phyloP scores from a whole-genome alignment of 2,888 invertebrate genomes.

The Brenthis ino region DNA sequence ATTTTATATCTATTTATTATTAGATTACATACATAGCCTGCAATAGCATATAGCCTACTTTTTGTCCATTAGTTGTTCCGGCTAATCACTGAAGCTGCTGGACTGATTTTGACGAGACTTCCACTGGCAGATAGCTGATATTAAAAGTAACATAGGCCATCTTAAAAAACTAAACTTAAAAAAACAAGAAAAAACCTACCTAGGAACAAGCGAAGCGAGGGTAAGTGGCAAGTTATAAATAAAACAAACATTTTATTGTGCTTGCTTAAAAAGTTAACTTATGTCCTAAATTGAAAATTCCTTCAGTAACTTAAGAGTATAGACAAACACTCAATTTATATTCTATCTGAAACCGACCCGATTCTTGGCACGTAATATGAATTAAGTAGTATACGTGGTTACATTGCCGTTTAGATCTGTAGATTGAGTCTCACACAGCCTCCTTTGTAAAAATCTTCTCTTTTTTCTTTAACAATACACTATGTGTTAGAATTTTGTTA shows the following conservation, averaged over 20 bases:
- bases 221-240: too few species aligned
- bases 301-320: constrained; percentile 3
- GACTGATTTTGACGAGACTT: too few species aligned
- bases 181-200: too few species aligned
- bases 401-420: constrained; percentile 48
- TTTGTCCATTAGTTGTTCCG: too few species aligned
- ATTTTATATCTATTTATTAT: too few species aligned
- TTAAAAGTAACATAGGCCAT: too few species aligned
- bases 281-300: constrained; percentile 7
- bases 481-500: neutral
- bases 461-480: neutral
- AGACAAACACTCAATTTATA: constrained; percentile 13
- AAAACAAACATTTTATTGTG: neutral
- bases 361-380: constrained; percentile 23
- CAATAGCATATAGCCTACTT: too few species aligned
- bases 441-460: neutral
- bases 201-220: too few species aligned
- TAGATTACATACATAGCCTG: too few species aligned
- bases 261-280: constrained; percentile 1
- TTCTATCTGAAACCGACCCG: constrained; percentile 17
- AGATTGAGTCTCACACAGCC: constrained; percentile 1
- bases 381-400: constrained; percentile 44
- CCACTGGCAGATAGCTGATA: too few species aligned
- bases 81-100: too few species aligned
- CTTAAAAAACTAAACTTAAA: too few species aligned